Conservation (phyloP, 2,797 vertebrate species). For the Synaphobranchus kaupii region DNA sequence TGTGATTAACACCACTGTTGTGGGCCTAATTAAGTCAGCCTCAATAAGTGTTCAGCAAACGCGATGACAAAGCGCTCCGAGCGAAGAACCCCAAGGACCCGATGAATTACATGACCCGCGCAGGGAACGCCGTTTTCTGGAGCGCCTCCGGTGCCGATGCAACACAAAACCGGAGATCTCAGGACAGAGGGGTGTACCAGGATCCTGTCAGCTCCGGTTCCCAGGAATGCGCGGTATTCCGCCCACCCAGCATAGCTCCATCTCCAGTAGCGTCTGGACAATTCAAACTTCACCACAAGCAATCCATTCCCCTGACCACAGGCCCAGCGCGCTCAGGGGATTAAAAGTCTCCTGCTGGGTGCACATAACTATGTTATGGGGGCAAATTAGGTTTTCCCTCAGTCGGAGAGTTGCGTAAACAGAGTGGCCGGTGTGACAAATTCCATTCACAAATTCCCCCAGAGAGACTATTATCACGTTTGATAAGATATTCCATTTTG, state of each 20-base stretch:
- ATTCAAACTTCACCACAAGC: not conserved
- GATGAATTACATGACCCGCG: not conserved
- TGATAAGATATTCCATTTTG: not conserved
- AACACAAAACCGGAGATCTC: not conserved
- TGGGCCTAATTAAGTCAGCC: not conserved
- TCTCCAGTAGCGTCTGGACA: not conserved
- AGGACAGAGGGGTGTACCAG: not conserved
- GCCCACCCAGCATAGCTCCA: not conserved
- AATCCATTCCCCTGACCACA: not conserved
- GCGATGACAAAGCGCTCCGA: not conserved
- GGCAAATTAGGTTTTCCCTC: conserved; percentile 56
- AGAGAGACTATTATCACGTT: conserved; percentile 31
- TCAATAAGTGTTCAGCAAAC: not conserved
- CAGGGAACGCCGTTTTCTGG: not conserved
- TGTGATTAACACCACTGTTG: not conserved
- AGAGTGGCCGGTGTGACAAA: conserved; percentile 56
- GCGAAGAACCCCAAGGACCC: not conserved
- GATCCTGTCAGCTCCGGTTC: not conserved
- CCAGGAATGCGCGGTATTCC: conserved; percentile 25
- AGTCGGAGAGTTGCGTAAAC: conserved; percentile 58
- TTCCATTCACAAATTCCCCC: conserved; percentile 48
- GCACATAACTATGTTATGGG: conserved; percentile 8
- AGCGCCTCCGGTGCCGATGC: not conserved
- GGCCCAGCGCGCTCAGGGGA: not conserved
- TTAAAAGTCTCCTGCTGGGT: not conserved